Evolutionary conservation across 2,888 invertebrate species (phyloP).

Genomic region (Halictus quadricinctus): DNA sequence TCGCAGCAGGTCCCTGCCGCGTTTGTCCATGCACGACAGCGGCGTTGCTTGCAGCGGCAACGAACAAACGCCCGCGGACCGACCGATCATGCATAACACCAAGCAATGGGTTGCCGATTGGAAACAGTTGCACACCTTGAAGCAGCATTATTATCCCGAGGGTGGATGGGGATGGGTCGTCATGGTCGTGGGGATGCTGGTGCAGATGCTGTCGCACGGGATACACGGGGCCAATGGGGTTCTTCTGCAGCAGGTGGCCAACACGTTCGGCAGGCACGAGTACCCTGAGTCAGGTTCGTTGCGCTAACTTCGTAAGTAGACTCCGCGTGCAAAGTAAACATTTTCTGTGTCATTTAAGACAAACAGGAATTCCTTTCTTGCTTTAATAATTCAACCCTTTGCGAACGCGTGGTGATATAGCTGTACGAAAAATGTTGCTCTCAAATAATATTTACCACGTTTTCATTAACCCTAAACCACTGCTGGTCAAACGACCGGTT

Average conservation of each 20-base stretch:
- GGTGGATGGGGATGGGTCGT: constrained; percentile 95
- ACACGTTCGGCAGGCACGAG: constrained; percentile 85
- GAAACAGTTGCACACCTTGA: constrained; percentile 86
- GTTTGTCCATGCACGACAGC: constrained; percentile 85
- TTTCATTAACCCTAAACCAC: too few relatives aligned
- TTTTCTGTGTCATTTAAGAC: not conserved
- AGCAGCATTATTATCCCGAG: constrained; percentile 93
- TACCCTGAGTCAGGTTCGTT: constrained; percentile 87
- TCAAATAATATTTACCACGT: too few relatives aligned
- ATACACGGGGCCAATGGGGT: constrained; percentile 88
- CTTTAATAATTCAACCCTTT: too few relatives aligned
- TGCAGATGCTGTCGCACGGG: constrained; percentile 90
- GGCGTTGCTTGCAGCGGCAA: constrained; percentile 82
- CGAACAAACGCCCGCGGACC: constrained; percentile 84
- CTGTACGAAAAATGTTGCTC: too few relatives aligned
- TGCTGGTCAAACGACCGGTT: too few relatives aligned
- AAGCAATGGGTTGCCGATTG: constrained; percentile 83
- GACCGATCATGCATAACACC: constrained; percentile 75
- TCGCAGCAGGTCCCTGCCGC: constrained; percentile 87
- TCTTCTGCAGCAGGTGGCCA: constrained; percentile 85
- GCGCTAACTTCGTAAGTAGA: not conserved
- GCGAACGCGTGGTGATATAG: too few relatives aligned
- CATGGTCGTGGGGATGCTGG: constrained; percentile 88
- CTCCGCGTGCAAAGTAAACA: not conserved
- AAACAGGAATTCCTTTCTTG: not conserved